These are phyloP conservation scores for Gadopsis bispinosus DNA, from an alignment of 2,797 vertebrate genomes.

Conservation along the genomic window DNA sequence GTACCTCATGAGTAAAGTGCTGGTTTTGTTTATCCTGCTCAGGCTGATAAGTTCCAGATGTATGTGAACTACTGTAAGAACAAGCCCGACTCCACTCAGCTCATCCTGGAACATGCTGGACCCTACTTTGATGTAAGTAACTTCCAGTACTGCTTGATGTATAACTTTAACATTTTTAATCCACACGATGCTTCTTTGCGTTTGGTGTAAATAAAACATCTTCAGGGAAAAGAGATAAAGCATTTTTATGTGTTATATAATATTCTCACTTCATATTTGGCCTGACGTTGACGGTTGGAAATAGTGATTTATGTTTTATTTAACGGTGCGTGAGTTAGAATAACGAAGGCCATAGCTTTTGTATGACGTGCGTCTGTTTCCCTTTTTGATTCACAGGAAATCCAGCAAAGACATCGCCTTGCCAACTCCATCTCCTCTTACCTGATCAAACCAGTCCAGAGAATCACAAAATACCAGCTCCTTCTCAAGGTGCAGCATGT, in stretches of 20 bases:
- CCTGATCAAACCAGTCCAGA: conserved; percentile 98
- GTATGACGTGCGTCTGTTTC: background rate
- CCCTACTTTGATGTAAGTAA: conserved; percentile 95
- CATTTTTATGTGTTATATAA: background rate
- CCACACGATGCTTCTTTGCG: background rate
- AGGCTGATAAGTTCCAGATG: conserved; percentile 99
- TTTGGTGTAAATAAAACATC: background rate
- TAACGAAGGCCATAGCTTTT: background rate
- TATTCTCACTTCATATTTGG: background rate
- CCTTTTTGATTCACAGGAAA: conserved; percentile 86
- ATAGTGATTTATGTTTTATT: background rate
- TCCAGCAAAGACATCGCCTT: conserved; percentile 96
- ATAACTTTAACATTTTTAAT: background rate
- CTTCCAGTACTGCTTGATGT: background rate
- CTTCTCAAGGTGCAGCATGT: conserved; percentile 90
- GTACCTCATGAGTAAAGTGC: conserved; percentile 12
- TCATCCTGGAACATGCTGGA: conserved; percentile 96
- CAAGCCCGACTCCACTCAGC: conserved; percentile 97
- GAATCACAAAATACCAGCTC: conserved; percentile 99
- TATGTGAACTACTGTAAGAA: conserved; percentile 99
- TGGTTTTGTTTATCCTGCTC: conserved; percentile 24
- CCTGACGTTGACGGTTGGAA: background rate
- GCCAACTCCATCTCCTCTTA: conserved; percentile 99
- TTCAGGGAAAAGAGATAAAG: background rate
- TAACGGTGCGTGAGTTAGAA: background rate